These are phyloP conservation scores for Sarotherodon lohbergeri DNA, from an alignment of 2,113 vertebrate species.

Conservation along the genomic window DNA sequence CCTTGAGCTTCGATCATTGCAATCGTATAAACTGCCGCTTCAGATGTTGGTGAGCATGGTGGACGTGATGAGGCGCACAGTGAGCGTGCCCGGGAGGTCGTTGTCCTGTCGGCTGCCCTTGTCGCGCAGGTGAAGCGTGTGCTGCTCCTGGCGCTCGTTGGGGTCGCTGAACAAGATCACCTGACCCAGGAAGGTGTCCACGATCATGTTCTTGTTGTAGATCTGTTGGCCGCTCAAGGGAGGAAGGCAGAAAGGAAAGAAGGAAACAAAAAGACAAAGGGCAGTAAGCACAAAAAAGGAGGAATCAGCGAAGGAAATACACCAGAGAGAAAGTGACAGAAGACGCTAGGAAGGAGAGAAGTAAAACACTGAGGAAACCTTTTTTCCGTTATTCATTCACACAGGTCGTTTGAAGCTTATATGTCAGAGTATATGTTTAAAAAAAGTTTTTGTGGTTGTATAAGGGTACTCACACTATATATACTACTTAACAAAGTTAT, in stretches of 20 bases:
- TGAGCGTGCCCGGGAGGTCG: conserved; percentile 83
- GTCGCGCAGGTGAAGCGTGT: conserved; percentile 87
- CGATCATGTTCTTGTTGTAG: conserved; percentile 84
- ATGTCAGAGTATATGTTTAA: background rate
- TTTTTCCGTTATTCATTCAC: no score
- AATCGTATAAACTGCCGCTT: background rate
- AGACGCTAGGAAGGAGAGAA: background rate
- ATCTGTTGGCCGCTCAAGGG: conserved; percentile 51
- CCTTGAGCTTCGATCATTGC: background rate
- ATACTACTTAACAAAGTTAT: background rate
- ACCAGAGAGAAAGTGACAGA: background rate
- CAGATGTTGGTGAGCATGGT: conserved; percentile 82
- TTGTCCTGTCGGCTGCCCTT: conserved; percentile 79
- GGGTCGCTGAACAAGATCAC: conserved; percentile 82
- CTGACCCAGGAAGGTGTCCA: conserved; percentile 94
- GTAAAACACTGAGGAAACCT: background rate
- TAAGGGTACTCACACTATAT: background rate
- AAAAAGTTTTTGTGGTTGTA: background rate
- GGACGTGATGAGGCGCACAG: conserved; percentile 82
- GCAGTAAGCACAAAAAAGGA: background rate
- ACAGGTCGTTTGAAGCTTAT: rapidly evolving
- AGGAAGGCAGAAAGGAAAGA: background rate
- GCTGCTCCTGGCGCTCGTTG: conserved; percentile 81
- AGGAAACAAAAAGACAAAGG: background rate
- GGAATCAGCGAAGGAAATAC: background rate